These are phyloP conservation scores for Caenorhabditis sp. DNA, from an alignment of 2,888 invertebrate genomes.

Conservation along the genomic window DNA sequence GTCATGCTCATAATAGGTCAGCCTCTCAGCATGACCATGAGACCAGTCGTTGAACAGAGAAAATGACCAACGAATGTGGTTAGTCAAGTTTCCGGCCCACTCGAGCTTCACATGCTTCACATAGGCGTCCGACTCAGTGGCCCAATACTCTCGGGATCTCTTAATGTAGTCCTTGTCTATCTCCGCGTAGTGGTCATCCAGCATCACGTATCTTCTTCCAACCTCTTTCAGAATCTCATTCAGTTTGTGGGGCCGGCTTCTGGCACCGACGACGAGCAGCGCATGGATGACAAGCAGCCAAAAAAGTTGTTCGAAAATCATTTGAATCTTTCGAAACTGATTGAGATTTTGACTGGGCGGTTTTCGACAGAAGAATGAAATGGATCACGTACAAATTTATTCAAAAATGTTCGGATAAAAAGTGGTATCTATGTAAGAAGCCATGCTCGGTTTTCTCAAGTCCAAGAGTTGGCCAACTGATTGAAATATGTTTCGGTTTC, in stretches of 20 bases:
- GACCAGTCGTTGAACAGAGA: background rate
- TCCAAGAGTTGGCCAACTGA: constrained; percentile 19
- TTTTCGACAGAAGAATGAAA: no score
- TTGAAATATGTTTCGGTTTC: constrained; percentile 52
- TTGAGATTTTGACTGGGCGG: background rate
- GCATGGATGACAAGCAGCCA: background rate
- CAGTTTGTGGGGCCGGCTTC: background rate
- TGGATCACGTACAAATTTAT: no score
- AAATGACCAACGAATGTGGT: background rate
- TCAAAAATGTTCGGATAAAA: no score
- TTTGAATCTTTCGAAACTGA: background rate
- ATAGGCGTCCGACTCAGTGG: background rate
- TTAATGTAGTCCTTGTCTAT: background rate
- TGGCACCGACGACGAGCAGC: background rate
- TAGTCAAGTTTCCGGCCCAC: background rate
- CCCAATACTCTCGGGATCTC: background rate
- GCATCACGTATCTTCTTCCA: background rate
- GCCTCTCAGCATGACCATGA: background rate
- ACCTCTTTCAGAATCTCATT: background rate
- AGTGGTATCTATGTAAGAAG: no score
- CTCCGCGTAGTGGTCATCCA: background rate
- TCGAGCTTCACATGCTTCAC: background rate
- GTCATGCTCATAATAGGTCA: background rate
- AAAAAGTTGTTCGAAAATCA: background rate
- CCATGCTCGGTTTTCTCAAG: no score